phyloP scores from a whole-genome alignment of 2,888 invertebrate genomes.

The Heliconius cydno region DNA sequence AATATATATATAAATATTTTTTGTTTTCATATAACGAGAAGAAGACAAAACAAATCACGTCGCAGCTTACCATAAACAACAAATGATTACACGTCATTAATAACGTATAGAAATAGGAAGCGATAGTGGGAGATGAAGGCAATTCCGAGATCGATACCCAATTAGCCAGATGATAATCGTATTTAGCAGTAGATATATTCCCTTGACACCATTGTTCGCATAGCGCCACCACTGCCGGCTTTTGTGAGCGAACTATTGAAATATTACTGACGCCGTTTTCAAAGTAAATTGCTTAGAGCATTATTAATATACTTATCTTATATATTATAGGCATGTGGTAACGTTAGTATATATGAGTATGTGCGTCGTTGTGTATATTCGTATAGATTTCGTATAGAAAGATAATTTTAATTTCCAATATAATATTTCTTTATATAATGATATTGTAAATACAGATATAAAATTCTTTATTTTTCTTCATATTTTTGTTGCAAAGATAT shows the following conservation, averaged over 20 bases:
- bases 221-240: conserved; percentile 11
- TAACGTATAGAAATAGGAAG: conserved; percentile 20
- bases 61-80: not conserved
- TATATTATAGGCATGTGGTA: not conserved
- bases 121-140: conserved; percentile 36
- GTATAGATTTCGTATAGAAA: no score
- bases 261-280: conserved; percentile 25
- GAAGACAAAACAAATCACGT: not conserved
- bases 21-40: not conserved
- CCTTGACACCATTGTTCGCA: conserved; percentile 31
- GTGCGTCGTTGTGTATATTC: not conserved
- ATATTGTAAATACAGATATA: not conserved
- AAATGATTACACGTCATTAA: conserved; percentile 15
- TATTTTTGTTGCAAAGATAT: not conserved
- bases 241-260: conserved; percentile 21
- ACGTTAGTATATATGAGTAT: not conserved
- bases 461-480: not conserved
- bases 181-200: conserved; percentile 22
- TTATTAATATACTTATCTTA: conserved; percentile 23
- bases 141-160: conserved; percentile 41
- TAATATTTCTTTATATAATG: no score
- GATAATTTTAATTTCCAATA: no score
- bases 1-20: not conserved
- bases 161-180: conserved; percentile 40
- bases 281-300: conserved; percentile 19